phyloP scores from a whole-genome alignment of 2,113 vertebrate genomes.

The Sebastes schlegelii region DNA sequence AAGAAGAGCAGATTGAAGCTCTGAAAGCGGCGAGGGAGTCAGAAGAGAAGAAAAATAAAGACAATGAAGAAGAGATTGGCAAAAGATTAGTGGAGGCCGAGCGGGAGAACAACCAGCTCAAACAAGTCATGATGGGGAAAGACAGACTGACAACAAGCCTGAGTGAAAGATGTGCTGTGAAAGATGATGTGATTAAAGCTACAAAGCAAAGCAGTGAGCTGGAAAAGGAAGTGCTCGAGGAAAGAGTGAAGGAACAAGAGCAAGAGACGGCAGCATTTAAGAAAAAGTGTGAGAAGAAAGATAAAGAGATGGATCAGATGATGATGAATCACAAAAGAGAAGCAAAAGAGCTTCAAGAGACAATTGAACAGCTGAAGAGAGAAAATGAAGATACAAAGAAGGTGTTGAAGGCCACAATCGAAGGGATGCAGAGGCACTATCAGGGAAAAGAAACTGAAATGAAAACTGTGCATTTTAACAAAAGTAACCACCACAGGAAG shows the following conservation, averaged over 20 bases:
- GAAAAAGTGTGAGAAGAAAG: slow-evolving; percentile 14
- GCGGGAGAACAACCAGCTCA: slow-evolving; percentile 27
- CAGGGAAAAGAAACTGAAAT: background rate
- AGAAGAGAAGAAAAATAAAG: background rate
- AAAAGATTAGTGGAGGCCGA: slow-evolving; percentile 24
- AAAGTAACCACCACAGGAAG: background rate
- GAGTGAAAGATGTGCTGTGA: slow-evolving; percentile 6
- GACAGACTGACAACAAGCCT: slow-evolving; percentile 23
- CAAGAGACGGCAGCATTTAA: background rate
- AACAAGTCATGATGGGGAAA: slow-evolving; percentile 8
- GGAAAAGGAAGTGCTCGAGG: slow-evolving; percentile 4
- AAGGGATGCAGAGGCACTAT: slow-evolving; percentile 19
- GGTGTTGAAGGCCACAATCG: slow-evolving; percentile 10
- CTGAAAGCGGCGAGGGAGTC: background rate
- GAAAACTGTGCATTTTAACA: background rate
- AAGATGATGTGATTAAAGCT: slow-evolving; percentile 18
- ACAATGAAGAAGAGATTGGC: slow-evolving; percentile 6
- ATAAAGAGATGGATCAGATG: slow-evolving; percentile 7
- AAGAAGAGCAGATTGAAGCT: slow-evolving; percentile 19
- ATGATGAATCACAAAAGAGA: slow-evolving; percentile 28
- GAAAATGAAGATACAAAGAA: slow-evolving; percentile 35
- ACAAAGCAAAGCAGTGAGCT: slow-evolving; percentile 1
- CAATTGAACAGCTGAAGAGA: slow-evolving; percentile 20
- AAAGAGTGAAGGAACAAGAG: slow-evolving; percentile 16
- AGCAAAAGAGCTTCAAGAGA: slow-evolving; percentile 36